Conservation (phyloP, 2,113 vertebrate genomes). For the Psittacara wagleri region DNA sequence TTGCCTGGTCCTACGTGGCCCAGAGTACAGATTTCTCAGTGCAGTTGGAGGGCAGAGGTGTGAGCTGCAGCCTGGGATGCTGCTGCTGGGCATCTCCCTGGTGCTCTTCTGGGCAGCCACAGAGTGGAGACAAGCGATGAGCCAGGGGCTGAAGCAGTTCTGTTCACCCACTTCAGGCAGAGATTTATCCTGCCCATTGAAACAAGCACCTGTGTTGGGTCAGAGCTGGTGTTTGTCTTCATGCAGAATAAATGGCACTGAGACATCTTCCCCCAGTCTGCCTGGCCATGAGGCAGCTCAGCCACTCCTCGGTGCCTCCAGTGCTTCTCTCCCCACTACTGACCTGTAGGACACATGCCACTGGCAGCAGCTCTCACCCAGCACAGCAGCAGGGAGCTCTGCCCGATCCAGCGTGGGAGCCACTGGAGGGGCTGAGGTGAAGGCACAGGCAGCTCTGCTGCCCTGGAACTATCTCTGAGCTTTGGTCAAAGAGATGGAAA, state of each 20-base stretch:
- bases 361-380: not conserved
- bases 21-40: not conserved
- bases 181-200: not conserved
- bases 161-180: not conserved
- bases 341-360: not conserved
- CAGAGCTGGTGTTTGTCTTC: not conserved
- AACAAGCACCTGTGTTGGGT: not conserved
- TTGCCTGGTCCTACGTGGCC: rapidly evolving
- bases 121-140: not conserved
- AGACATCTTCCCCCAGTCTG: not conserved
- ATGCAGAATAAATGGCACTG: rapidly evolving
- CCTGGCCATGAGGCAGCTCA: not conserved
- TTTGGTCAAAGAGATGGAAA: conserved; percentile 19
- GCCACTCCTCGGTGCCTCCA: not conserved
- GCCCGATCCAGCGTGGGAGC: not conserved
- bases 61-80: not conserved
- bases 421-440: not conserved
- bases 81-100: not conserved
- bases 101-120: not conserved
- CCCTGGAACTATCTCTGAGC: not conserved
- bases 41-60: not conserved
- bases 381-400: not conserved
- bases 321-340: not conserved
- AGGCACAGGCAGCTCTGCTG: not conserved
- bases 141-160: not conserved